Evolutionary conservation across 1,140 invertebrate species (phyloP).

Genomic region (Ceratina calcarata): DNA sequence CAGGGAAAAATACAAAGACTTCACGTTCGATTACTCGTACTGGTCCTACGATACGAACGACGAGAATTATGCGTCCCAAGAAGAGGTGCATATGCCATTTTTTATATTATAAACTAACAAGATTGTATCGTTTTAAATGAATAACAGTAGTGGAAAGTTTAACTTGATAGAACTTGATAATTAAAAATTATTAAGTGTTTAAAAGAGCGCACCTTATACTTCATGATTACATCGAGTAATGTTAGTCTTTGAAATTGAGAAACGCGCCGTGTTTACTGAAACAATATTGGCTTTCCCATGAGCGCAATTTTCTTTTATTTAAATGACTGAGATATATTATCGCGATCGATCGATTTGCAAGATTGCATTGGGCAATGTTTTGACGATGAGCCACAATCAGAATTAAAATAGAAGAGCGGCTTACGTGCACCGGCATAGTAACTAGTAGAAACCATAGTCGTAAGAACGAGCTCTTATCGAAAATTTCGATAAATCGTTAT

Average conservation of each 20-base stretch:
- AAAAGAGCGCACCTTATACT: no score
- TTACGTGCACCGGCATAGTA: conserved; percentile 12
- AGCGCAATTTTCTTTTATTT: not conserved
- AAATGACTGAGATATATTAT: not conserved
- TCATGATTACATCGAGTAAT: no score
- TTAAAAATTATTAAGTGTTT: no score
- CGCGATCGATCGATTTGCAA: not conserved
- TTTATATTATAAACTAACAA: no score
- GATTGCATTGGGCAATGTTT: conserved; percentile 29
- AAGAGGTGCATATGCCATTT: conserved; percentile 81
- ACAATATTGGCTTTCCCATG: not conserved
- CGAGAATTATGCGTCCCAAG: conserved; percentile 89
- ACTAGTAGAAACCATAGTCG: conserved; percentile 23
- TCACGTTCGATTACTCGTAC: conserved; percentile 96
- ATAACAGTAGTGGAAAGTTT: not conserved
- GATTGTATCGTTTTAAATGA: not conserved
- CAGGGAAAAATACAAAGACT: conserved; percentile 90
- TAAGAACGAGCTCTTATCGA: conserved; percentile 17
- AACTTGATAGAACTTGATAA: no score
- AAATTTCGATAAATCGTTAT: not conserved
- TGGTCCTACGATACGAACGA: conserved; percentile 90
- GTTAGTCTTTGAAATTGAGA: no score
- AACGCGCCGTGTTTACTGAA: not conserved
- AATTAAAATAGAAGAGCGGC: conserved; percentile 39
- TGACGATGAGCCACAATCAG: conserved; percentile 41